Evolutionary conservation across 1,140 invertebrate genomes (phyloP), one percentile per base, ranked within the genome.

Genomic region (Pinna nobilis): DNA sequence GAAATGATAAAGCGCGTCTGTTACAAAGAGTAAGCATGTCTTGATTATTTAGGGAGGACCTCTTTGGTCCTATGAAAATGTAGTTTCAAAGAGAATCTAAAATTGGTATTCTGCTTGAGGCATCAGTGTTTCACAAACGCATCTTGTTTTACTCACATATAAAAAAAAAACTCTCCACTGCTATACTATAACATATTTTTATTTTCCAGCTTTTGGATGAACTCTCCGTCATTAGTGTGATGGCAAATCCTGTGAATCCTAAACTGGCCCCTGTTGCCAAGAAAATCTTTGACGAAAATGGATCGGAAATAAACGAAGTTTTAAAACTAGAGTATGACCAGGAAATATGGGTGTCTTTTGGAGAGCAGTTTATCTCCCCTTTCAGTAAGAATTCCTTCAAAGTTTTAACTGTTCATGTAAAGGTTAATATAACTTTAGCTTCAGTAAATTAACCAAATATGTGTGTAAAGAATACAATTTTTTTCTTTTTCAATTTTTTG

Each of bases 331-430:
- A 85, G 50, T 70, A 82, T 39, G 86, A 87, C 28, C 71, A 85
- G 51, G 81, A 86, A 41, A 75, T 89, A 2, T 89, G 84, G 83
- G 71, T 89, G 5, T 87, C 88, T 4, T 87, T 82, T 79, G 88
- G 87, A 9, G 87, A 89, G 74, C 72, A 82, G 5, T 88, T 81
- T 67, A 86, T 87, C 20, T 73, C 72, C 44, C 87, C 85, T 23
- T 87, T 83, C 72, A 83, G 88, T 89, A 79, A 86, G 84, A 86
- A 25, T 41, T 23, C n/a, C 15, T 61, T 53, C 50, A 7, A 18
- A 23, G 13, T 18, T 11, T 15, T 15, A 13, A 41, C 25, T 41
- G 44, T 13, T 23, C 9, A n/a, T n/a, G n/a, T n/a, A n/a, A n/a
- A n/a, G n/a, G n/a, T n/a, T n/a, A n/a, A n/a, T n/a, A n/a, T n/a